These are phyloP conservation scores for Pogonomyrmex barbatus DNA, from an alignment of 1,140 invertebrate genomes.

Conservation along the genomic window DNA sequence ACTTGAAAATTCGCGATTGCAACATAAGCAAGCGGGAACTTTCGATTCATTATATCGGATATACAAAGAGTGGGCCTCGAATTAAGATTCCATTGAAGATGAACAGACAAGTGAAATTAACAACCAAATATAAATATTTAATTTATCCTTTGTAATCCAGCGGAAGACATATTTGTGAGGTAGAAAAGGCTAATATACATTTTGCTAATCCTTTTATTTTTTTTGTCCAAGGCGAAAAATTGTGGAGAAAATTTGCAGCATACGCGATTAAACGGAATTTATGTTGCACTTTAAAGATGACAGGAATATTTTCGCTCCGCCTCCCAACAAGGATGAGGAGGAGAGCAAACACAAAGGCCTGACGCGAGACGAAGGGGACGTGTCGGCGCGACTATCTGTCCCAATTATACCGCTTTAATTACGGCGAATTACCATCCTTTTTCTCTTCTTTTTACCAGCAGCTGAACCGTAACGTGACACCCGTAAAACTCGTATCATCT, in stretches of 20 bases:
- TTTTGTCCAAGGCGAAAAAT: neutral
- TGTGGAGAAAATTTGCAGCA: neutral
- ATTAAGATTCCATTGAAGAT: neutral
- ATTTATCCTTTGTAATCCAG: neutral
- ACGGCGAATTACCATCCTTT: conserved; percentile 69
- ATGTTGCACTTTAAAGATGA: conserved; percentile 42
- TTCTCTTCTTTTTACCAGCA: conserved; percentile 54
- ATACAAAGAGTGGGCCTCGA: neutral
- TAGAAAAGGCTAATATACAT: neutral
- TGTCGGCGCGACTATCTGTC: conserved; percentile 67
- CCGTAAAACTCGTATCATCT: neutral
- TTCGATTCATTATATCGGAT: neutral
- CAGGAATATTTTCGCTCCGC: conserved; percentile 47
- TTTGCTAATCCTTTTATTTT: neutral
- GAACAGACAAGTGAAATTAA: neutral
- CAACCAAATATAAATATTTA: neutral
- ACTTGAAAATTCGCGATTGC: conserved; percentile 36
- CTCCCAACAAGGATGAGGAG: conserved; percentile 16
- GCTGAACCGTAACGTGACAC: conserved; percentile 63
- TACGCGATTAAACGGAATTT: conserved; percentile 25
- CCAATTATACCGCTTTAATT: conserved; percentile 79
- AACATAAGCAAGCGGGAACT: conserved; percentile 11
- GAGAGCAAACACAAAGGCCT: conserved; percentile 15
- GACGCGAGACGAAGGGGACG: neutral
- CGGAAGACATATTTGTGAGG: neutral